phyloP scores from a whole-genome alignment of 2,888 invertebrate species.

The Hipparchia sbordonii region DNA sequence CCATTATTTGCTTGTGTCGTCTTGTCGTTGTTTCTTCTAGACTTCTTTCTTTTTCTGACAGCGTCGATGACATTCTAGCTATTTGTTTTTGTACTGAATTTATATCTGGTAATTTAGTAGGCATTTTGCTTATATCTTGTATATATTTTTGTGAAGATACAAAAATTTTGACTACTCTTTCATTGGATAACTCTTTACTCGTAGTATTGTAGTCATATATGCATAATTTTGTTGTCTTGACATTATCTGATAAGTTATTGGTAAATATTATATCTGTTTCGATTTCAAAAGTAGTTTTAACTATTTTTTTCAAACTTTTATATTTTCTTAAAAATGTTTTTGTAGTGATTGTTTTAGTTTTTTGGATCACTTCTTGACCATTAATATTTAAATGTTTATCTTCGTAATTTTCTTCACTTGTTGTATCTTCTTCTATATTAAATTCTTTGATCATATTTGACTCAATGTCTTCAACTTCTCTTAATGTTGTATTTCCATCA shows the following conservation, averaged over 20 bases:
- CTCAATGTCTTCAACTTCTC: constrained; percentile 40
- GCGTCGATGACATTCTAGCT: not conserved
- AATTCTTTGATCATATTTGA: constrained; percentile 37
- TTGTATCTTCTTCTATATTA: constrained; percentile 37
- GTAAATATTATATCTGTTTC: constrained; percentile 22
- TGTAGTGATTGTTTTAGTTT: constrained; percentile 25
- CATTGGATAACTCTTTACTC: constrained; percentile 31
- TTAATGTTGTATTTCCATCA: constrained; percentile 40
- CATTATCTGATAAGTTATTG: constrained; percentile 19
- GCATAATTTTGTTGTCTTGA: constrained; percentile 26
- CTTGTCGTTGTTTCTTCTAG: not conserved
- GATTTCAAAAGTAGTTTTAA: constrained; percentile 26
- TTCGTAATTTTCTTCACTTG: constrained; percentile 25
- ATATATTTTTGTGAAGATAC: constrained; percentile 33
- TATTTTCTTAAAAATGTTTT: constrained; percentile 35
- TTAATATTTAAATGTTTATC: constrained; percentile 32
- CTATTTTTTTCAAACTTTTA: constrained; percentile 28
- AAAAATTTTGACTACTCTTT: constrained; percentile 33
- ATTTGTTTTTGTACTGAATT: constrained; percentile 23
- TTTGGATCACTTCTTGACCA: constrained; percentile 28
- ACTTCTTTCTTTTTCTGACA: constrained; percentile 1
- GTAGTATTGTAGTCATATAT: constrained; percentile 37
- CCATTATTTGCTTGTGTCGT: not conserved
- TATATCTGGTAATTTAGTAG: constrained; percentile 19
- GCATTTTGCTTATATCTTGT: constrained; percentile 12